Evolutionary conservation across 2,113 vertebrate genomes (phyloP).

Genomic region (Pseudolaguvia tuberculata): DNA sequence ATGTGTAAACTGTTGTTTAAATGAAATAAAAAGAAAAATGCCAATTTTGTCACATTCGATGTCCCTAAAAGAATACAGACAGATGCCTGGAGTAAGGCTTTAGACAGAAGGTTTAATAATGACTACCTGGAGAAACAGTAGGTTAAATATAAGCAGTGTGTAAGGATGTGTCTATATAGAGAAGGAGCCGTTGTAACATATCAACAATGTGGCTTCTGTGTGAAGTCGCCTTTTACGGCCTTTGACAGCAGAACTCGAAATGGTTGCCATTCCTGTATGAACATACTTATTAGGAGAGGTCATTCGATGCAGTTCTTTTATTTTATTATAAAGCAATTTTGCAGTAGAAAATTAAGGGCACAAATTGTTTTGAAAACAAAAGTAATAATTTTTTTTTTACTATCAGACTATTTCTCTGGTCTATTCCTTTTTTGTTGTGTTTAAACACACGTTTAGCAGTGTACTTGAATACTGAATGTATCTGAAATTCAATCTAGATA

Average conservation of each 20-base stretch:
- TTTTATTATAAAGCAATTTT: no score
- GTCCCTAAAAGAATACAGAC: not conserved
- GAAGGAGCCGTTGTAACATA: constrained; percentile 45
- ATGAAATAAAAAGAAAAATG: not conserved
- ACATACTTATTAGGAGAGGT: constrained; percentile 41
- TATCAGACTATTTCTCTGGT: not conserved
- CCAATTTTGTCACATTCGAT: not conserved
- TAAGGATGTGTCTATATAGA: constrained; percentile 27
- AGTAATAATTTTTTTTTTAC: not conserved
- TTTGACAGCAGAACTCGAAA: constrained; percentile 55
- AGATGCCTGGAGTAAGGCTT: not conserved
- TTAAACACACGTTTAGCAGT: not conserved
- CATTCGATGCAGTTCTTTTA: constrained; percentile 1
- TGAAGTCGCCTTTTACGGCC: constrained; percentile 52
- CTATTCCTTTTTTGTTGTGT: not conserved
- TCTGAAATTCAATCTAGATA: constrained; percentile 13
- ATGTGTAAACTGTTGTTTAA: not conserved
- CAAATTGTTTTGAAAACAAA: not conserved
- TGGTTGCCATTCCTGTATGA: constrained; percentile 58
- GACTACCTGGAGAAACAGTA: constrained; percentile 9
- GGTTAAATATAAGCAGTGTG: constrained; percentile 22
- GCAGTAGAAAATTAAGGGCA: not conserved
- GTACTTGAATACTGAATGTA: not conserved
- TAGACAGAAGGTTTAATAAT: not conserved
- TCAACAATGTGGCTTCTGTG: constrained; percentile 55